Conservation (phyloP, 2,888 invertebrate genomes). For the Philonicus albiceps region DNA sequence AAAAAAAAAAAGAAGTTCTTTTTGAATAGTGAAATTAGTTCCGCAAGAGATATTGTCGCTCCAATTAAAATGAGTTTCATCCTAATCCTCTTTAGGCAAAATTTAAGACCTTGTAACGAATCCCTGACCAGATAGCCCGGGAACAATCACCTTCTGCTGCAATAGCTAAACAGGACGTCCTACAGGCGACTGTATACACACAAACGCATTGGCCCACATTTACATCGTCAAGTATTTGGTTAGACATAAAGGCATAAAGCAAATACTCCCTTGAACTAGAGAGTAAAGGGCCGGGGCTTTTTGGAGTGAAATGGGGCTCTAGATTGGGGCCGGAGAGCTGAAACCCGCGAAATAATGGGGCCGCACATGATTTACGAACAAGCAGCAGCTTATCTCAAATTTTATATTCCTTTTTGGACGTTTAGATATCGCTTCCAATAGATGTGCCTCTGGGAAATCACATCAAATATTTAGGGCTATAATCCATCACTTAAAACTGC, state of each 20-base stretch:
- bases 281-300: neutral
- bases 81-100: neutral
- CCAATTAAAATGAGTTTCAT: neutral
- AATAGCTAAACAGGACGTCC: neutral
- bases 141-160: neutral
- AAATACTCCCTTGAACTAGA: neutral
- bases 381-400: neutral
- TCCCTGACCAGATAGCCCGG: neutral
- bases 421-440: slow-evolving; percentile 5
- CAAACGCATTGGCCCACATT: neutral
- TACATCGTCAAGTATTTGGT: neutral
- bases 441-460: neutral
- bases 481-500: neutral
- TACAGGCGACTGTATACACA: neutral
- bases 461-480: neutral
- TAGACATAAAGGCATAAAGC: neutral
- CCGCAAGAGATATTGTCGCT: neutral
- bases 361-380: neutral
- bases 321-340: neutral
- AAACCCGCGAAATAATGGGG: neutral
- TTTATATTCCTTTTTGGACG: slow-evolving; percentile 7
- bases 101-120: neutral
- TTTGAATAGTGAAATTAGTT: neutral
- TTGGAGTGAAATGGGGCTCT: neutral
- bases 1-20: too few relatives aligned